Conservation (phyloP, 37 sponge, comb jelly and placozoan genomes). For the Beroe forskalii region DNA sequence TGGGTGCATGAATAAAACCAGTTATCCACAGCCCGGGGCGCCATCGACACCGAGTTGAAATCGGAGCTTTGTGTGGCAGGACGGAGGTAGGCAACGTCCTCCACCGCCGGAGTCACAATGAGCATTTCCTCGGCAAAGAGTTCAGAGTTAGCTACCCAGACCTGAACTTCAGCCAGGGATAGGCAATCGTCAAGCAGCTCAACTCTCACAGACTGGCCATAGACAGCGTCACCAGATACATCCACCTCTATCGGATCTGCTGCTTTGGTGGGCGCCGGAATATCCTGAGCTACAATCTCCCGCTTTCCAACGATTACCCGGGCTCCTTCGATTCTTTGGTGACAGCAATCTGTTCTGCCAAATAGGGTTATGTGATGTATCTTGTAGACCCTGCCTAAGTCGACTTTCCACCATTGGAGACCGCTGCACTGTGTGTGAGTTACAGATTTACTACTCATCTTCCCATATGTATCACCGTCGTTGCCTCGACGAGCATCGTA, state of each 20-base stretch:
- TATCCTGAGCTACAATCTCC: neutral
- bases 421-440: neutral
- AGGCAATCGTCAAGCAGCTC: neutral
- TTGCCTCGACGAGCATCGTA: neutral
- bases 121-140: conserved; percentile 12
- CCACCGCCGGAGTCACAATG: neutral
- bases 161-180: conserved; percentile 14
- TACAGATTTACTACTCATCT: neutral
- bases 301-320: neutral
- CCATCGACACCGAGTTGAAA: neutral
- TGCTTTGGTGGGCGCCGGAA: neutral
- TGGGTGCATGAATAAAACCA: neutral
- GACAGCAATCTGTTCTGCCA: conserved; percentile 21
- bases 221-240: conserved; percentile 10
- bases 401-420: conserved; percentile 13
- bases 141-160: neutral
- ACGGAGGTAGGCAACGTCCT: neutral
- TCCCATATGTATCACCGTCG: neutral
- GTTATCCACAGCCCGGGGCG: conserved; percentile 1
- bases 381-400: conserved; percentile 40
- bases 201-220: neutral
- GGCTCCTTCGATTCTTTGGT: neutral
- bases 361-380: conserved; percentile 34
- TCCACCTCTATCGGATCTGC: conserved; percentile 19
- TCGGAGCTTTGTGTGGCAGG: neutral